phyloP scores from a whole-genome alignment of 2,797 vertebrate genomes.

The Luscinia luscinia region DNA sequence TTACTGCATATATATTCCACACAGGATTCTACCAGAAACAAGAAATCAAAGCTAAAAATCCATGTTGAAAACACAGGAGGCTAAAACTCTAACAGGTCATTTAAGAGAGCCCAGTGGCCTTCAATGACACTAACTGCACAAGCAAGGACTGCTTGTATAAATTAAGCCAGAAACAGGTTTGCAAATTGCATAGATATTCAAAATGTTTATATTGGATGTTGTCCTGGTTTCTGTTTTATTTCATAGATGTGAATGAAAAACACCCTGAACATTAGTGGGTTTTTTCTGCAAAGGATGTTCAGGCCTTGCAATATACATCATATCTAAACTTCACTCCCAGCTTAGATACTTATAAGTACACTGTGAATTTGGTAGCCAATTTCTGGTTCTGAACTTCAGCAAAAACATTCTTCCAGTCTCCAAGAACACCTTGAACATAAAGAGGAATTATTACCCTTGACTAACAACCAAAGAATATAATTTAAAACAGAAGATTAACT shows the following conservation, averaged over 20 bases:
- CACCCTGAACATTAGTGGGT: background rate
- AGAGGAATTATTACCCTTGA: background rate
- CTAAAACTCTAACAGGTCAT: background rate
- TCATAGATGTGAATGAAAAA: background rate
- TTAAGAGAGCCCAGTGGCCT: background rate
- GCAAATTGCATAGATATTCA: background rate
- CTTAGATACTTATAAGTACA: conserved; percentile 75
- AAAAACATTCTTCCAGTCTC: conserved; percentile 83
- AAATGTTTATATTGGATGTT: background rate
- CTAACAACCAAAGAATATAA: background rate
- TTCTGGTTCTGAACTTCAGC: conserved; percentile 75
- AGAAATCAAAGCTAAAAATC: background rate
- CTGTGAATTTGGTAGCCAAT: conserved; percentile 80
- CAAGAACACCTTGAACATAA: conserved; percentile 75
- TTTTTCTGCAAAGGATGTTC: background rate
- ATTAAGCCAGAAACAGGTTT: background rate
- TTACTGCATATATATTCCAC: background rate
- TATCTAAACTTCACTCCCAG: conserved; percentile 79
- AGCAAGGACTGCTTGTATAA: background rate
- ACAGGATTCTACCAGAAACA: background rate
- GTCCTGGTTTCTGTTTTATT: background rate
- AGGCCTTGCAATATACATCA: conserved; percentile 73
- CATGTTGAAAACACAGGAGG: background rate
- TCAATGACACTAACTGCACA: background rate
- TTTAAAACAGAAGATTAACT: background rate